Base-by-base conservation (phyloP, 2,888 invertebrate species). In the Synergus itoensis region DNA sequence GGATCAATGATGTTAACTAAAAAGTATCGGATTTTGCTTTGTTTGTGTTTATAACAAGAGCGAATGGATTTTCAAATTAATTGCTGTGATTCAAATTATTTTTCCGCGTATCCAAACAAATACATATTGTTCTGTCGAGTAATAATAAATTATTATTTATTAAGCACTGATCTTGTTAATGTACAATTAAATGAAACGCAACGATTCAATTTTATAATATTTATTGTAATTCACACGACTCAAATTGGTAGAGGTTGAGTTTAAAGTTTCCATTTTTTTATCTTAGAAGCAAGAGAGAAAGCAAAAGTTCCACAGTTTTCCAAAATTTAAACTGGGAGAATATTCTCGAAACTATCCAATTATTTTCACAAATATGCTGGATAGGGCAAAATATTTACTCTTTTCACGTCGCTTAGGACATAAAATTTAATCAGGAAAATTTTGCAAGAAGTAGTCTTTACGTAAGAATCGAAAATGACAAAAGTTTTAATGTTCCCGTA, bases 41-140 rank as follows among this genome's bases (percentile, higher is more conserved):
- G 41, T 64, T 4, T 12, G 41, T 16, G 43, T 18, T 18, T 43
- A 65, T 64, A n/a, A 64, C 4, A 65, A 65, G 64, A 65, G 64
- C 9, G n/a, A 65, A 43, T 45, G 67, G 21, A 45, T 45, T 21
- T 67, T 45, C 43, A 45, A 67, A 67, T 43, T 18, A 67, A 67
- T 67, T 21, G 18, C 21, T 43, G 11, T 11, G 4, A 1, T 21
- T 43, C 14, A 45, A 67, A 67, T 14, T 45, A 67, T 16, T 45
- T 45, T 45, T 14, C 1, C 7, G 4, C 1, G 18, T 4, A 28
- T 11, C 5, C 2, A 14, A 45, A 43, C 21, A 45, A 9, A 45
- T 7, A 14, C 36, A 36, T 36, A 36, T 36, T 36, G 36, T 36
- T 36, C 9, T 53, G 8, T 18, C 9, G 1, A 36, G 36, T 36